Conservation (phyloP, 2,113 vertebrate genomes). For the Planiliza haematocheilus region DNA sequence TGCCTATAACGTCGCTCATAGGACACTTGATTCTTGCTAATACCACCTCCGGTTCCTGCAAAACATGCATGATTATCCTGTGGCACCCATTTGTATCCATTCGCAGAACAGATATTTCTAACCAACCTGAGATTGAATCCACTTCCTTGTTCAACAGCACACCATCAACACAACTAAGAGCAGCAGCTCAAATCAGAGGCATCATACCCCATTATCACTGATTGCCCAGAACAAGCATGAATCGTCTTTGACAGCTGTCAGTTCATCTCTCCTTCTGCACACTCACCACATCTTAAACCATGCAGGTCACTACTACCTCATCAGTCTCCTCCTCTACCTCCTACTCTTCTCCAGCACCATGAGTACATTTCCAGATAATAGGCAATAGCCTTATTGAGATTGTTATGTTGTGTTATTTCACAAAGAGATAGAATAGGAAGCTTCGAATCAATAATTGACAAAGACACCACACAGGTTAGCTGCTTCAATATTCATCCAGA, state of each 20-base stretch:
- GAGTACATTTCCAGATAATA: not conserved
- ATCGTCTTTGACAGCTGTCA: conserved; percentile 17
- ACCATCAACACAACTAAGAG: not conserved
- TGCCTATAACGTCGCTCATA: too few species aligned
- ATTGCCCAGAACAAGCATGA: conserved; percentile 18
- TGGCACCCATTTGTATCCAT: too few species aligned
- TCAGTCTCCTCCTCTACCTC: not conserved
- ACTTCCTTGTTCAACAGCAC: not conserved
- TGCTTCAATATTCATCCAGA: conserved; percentile 26
- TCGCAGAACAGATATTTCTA: not conserved
- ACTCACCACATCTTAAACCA: conserved; percentile 17
- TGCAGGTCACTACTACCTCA: not conserved
- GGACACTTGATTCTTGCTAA: too few species aligned
- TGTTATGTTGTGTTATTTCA: not conserved
- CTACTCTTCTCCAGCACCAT: not conserved
- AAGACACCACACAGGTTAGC: conserved; percentile 10
- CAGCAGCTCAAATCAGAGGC: conserved; percentile 15
- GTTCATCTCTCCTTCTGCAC: conserved; percentile 4
- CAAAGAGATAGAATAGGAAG: not conserved
- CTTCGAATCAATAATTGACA: conserved; percentile 17
- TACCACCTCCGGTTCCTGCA: too few species aligned
- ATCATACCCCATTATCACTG: not conserved
- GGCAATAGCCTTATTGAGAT: not conserved
- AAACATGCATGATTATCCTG: too few species aligned
- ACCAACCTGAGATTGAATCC: not conserved